These are phyloP conservation scores for Sitobion miscanthi DNA, from an alignment of 1,140 invertebrate genomes.

Conservation along the genomic window DNA sequence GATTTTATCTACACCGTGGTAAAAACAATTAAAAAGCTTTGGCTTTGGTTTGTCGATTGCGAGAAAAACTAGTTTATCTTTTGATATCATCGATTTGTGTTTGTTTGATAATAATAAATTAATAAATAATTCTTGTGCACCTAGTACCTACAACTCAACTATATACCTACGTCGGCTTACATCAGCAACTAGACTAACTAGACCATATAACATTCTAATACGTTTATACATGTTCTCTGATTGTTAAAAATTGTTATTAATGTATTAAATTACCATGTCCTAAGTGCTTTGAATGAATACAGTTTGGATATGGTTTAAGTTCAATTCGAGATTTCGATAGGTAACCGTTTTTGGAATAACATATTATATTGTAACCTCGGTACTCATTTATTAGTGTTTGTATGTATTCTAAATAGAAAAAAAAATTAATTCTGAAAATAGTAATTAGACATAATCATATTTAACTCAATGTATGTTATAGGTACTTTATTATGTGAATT, in stretches of 20 bases:
- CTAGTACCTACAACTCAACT: no score
- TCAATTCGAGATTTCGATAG: not conserved
- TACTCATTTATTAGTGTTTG: not conserved
- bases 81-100: conserved; percentile 47
- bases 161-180: no score
- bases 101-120: conserved; percentile 36
- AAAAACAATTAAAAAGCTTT: not conserved
- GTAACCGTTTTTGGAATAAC: not conserved
- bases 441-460: not conserved
- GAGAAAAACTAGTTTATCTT: conserved; percentile 19
- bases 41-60: not conserved
- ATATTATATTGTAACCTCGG: not conserved
- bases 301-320: not conserved
- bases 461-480: not conserved
- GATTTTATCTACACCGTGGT: no score
- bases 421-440: not conserved
- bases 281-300: not conserved
- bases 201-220: not conserved
- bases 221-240: not conserved
- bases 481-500: conserved; percentile 40
- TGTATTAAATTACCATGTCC: not conserved
- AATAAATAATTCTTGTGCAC: conserved; percentile 16
- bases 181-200: not conserved
- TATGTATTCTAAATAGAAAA: not conserved
- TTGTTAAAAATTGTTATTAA: not conserved